Evolutionary conservation across 2,888 invertebrate genomes (phyloP).

Genomic region (Neoaliturus tenellus): DNA sequence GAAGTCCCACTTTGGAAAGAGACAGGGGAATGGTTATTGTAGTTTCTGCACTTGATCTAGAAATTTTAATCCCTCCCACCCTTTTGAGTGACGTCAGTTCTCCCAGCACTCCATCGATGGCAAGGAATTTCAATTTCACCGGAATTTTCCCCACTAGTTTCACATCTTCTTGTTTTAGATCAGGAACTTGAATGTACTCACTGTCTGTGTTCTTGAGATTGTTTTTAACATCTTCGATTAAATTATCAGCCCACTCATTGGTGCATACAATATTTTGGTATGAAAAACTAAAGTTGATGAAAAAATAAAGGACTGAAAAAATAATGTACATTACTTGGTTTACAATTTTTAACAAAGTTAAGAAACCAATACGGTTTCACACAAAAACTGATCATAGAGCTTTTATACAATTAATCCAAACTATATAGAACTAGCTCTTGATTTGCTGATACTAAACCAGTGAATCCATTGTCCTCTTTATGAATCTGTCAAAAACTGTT

Average conservation of each 20-base stretch:
- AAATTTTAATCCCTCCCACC: background rate
- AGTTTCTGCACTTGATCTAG: background rate
- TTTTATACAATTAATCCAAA: no score
- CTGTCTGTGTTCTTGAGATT: background rate
- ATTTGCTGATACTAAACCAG: no score
- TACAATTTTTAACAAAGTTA: no score
- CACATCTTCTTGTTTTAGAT: background rate
- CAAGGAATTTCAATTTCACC: background rate
- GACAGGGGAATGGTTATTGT: background rate
- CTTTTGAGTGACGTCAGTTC: background rate
- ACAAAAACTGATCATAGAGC: no score
- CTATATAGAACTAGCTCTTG: no score
- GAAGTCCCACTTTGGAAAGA: background rate
- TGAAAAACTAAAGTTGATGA: background rate
- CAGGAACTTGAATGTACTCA: constrained; percentile 10
- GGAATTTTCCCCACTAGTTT: constrained; percentile 22
- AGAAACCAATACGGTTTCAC: no score
- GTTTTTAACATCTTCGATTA: background rate
- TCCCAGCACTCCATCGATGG: background rate
- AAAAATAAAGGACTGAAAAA: background rate
- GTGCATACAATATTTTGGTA: background rate
- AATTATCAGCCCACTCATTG: background rate
- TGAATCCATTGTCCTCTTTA: no score
- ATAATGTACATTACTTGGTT: background rate
- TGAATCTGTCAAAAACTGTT: no score